Evolutionary conservation across 1,140 invertebrate genomes (phyloP), one percentile per base, ranked within the genome.

Genomic region (Drosophila punjabiensis): DNA sequence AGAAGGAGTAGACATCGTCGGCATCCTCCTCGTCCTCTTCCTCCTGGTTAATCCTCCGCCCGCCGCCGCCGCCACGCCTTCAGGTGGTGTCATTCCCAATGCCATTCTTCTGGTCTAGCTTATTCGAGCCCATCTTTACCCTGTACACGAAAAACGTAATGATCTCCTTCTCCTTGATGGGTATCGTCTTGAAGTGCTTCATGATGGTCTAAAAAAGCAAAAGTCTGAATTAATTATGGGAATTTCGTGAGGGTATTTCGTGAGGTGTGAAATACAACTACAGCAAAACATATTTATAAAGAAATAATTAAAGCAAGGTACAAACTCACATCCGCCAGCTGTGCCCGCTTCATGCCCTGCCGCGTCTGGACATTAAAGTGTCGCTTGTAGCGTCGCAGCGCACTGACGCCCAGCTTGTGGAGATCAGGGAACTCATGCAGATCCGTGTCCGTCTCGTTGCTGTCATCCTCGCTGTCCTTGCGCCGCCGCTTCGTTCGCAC

Each of bases 141-240:
- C 97, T 98, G 92, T 99, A 99, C 80, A 99, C 98, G 92, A 99
- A 99, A 91, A 97, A 98, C n/a, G 98, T 98, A 16, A 99, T 94
- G 30, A 97, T 97, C 93, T 99, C 98, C 92, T 99, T 99, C 93
- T 99, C 98, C 82, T 96, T 96, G 3, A 99, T 97, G 43, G 97
- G 97, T 91, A 99, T 97, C 56, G 97, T 96, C 93, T 98, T 98
- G 93, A 99, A 99, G 94, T 99, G 98, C 92, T 98, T 97, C 94
- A 97, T 97, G 32, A 99, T 95, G 35, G 96, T 96, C 98, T 99
- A 95, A 59, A 98, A 95, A 60, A 50, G 33, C 4, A 16, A 56
- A 56, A 56, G 9, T 16, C 13, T 1, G 5, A 5, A n/a, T 37
- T 39, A 56, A 35, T 16, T 10, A 14, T 16, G 50, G 28, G 3